Percentiles rank a stretch among this genome's conserved stretches.
These are phyloP conservation scores for Halictus quadricinctus DNA, from an alignment of 2,888 invertebrate species.

Conservation along the genomic window DNA sequence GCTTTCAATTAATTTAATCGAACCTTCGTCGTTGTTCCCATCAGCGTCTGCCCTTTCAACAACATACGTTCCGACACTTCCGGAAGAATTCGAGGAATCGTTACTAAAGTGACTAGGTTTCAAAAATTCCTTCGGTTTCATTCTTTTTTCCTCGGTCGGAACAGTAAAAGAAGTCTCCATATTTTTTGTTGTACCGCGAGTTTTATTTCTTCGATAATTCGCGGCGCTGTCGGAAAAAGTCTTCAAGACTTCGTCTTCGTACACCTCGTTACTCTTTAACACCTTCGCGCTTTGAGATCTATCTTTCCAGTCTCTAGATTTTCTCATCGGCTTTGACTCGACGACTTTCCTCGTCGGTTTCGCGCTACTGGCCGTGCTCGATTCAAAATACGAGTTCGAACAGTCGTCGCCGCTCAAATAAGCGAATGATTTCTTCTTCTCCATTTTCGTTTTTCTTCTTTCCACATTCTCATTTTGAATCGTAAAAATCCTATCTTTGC, in stretches of 20 bases:
- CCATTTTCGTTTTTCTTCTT: neutral
- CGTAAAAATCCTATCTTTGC: slow-evolving; percentile 7
- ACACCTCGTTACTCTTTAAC: slow-evolving; percentile 25
- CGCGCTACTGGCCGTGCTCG: slow-evolving; percentile 28
- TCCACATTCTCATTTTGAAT: slow-evolving; percentile 1
- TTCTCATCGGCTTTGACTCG: slow-evolving; percentile 37
- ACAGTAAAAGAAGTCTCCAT: slow-evolving; percentile 27
- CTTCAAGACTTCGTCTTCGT: slow-evolving; percentile 41
- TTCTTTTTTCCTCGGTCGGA: neutral
- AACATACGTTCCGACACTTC: slow-evolving; percentile 73
- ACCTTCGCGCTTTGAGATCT: slow-evolving; percentile 64
- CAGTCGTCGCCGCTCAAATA: slow-evolving; percentile 27
- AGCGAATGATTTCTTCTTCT: slow-evolving; percentile 1
- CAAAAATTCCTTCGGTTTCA: neutral
- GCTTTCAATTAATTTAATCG: slow-evolving; percentile 20
- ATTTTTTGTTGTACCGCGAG: neutral
- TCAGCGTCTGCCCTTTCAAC: slow-evolving; percentile 57
- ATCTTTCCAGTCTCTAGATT: slow-evolving; percentile 15
- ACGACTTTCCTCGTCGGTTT: slow-evolving; percentile 31
- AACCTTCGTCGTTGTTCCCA: slow-evolving; percentile 31
- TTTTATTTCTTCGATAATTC: slow-evolving; percentile 12
- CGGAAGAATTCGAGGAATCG: slow-evolving; percentile 55
- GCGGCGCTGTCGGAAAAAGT: slow-evolving; percentile 62
- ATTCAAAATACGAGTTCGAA: slow-evolving; percentile 45
- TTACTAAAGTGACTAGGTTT: slow-evolving; percentile 38